A percentile compares a stretch with the other conserved stretches of the same genome.
phyloP scores from a whole-genome alignment of 1,140 invertebrate species.

The Cyclargus thomasi region DNA sequence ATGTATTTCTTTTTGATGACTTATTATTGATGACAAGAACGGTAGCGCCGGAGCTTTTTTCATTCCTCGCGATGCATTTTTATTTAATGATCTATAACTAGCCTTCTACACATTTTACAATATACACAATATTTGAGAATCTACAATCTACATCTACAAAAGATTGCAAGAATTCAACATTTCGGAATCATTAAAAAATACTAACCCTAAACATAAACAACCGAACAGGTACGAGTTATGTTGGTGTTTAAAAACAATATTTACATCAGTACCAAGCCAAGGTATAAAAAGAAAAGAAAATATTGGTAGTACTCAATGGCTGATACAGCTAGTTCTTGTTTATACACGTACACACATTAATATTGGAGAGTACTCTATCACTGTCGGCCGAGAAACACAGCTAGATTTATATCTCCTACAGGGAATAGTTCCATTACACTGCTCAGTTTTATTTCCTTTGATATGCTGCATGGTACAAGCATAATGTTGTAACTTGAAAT shows the following conservation, averaged over 20 bases:
- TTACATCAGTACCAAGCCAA: neutral
- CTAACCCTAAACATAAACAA: neutral
- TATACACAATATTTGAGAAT: too few species aligned
- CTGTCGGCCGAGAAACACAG: constrained; percentile 25
- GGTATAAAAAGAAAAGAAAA: constrained; percentile 9
- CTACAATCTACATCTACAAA: too few species aligned
- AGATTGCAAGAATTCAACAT: too few species aligned
- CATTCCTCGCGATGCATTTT: neutral
- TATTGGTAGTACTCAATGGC: constrained; percentile 7
- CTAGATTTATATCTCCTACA: constrained; percentile 29
- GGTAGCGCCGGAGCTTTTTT: neutral
- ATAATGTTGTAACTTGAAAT: neutral
- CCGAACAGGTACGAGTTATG: constrained; percentile 1
- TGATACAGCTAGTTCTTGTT: constrained; percentile 23
- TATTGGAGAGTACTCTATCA: constrained; percentile 28
- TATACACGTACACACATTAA: constrained; percentile 30
- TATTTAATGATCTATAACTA: neutral
- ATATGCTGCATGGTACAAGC: neutral
- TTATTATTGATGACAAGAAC: neutral
- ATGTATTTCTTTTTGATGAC: neutral
- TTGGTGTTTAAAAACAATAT: constrained; percentile 10
- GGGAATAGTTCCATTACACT: constrained; percentile 27
- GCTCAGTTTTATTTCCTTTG: constrained; percentile 6
- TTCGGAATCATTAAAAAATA: neutral
- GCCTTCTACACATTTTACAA: neutral